Evolutionary conservation across 2,888 invertebrate species (phyloP).

Genomic region (Podotricha telesiphe): DNA sequence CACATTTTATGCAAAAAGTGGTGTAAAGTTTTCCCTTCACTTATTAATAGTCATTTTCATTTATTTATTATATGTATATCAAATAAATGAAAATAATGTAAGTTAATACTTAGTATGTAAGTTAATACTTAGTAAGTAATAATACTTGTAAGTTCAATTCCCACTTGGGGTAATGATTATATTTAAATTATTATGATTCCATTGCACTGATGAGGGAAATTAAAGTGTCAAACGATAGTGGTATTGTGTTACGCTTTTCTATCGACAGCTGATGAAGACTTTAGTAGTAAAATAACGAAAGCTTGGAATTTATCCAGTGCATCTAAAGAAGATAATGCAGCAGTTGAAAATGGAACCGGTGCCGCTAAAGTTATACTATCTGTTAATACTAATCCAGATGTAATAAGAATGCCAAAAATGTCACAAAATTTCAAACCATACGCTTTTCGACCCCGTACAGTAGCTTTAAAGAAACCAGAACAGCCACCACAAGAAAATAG

Average conservation of each 20-base stretch:
- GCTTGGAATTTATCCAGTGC: constrained; percentile 63
- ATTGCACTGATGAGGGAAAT: no score
- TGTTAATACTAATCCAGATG: constrained; percentile 50
- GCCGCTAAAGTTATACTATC: constrained; percentile 68
- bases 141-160: no score
- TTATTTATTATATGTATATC: no score
- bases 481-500: constrained; percentile 60
- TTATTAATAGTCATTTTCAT: no score
- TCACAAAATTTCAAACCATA: constrained; percentile 49
- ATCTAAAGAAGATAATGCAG: constrained; percentile 63
- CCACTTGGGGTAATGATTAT: no score
- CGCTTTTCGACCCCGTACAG: constrained; percentile 69
- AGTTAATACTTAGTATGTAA: no score
- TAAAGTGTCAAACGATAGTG: constrained; percentile 59
- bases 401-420: constrained; percentile 46
- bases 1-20: no score
- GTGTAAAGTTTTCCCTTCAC: no score
- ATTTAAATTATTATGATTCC: no score
- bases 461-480: constrained; percentile 58
- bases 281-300: constrained; percentile 67
- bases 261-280: constrained; percentile 55
- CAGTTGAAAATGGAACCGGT: constrained; percentile 67
- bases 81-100: no score
- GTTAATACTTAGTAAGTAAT: no score
- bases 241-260: constrained; percentile 63